Evolutionary conservation across 53 echinoderm and acorn worm species (phyloP).

Genomic region (Pentamera pediparva): DNA sequence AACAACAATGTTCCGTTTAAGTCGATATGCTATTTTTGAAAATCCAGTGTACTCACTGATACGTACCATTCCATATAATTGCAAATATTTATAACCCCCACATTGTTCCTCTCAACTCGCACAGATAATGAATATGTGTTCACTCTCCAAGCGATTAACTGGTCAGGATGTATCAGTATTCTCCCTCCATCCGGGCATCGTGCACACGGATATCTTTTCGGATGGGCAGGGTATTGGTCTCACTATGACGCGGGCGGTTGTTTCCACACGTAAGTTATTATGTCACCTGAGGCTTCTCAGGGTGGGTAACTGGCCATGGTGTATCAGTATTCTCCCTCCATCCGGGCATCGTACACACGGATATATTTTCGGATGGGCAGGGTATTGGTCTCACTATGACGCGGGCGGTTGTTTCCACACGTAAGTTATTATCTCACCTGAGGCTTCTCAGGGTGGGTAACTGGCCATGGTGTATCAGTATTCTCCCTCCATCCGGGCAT

Average conservation of each 20-base stretch:
- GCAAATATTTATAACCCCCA: no score
- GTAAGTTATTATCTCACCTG: no score
- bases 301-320: background rate
- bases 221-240: background rate
- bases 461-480: background rate
- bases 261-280: no score
- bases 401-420: no score
- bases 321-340: constrained; percentile 2
- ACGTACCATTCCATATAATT: no score
- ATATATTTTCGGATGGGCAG: background rate
- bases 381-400: no score
- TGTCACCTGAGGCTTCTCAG: no score
- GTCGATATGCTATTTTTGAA: no score
- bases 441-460: background rate
- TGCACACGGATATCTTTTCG: background rate
- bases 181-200: constrained; percentile 13
- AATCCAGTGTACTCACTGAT: no score
- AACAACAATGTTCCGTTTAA: no score
- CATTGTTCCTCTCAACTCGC: no score
- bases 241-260: no score
- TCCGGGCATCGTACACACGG: constrained; percentile 6
- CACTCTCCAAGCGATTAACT: background rate
- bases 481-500: constrained; percentile 16
- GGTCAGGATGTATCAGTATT: background rate
- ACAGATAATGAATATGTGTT: constrained; percentile 16